Conservation (phyloP, 1,140 invertebrate species). For the Akabosia matsudoensis region DNA sequence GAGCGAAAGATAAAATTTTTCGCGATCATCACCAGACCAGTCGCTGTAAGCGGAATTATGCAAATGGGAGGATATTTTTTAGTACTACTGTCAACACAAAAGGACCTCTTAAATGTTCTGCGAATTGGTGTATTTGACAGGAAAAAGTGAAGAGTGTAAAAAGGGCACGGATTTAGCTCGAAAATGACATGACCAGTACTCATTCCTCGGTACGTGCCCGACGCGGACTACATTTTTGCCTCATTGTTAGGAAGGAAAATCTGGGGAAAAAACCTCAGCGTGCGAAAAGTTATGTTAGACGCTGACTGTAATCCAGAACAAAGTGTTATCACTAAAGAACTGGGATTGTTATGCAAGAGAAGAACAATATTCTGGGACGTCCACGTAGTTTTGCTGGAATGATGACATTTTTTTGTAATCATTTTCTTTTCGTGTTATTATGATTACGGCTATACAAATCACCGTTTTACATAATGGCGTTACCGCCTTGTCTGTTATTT, state of each 20-base stretch:
- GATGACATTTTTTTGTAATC: slow-evolving; percentile 10
- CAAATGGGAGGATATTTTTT: no score
- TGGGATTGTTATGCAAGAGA: neutral
- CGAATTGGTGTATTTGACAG: neutral
- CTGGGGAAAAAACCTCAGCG: neutral
- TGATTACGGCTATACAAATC: neutral
- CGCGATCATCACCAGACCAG: no score
- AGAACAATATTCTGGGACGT: neutral
- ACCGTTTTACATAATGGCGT: neutral
- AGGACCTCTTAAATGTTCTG: no score
- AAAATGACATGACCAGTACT: no score
- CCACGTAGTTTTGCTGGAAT: neutral
- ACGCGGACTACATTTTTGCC: no score
- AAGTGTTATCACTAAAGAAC: neutral
- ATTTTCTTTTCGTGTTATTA: slow-evolving; percentile 17
- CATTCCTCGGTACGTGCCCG: no score
- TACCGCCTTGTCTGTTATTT: neutral
- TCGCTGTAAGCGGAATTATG: no score
- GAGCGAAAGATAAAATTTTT: no score
- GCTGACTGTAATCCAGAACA: neutral
- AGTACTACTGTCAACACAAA: no score
- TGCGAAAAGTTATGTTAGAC: neutral
- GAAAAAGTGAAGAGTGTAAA: no score
- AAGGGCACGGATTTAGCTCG: no score
- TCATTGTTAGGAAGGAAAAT: no score